Percentiles rank a stretch among this genome's conserved stretches.
These are phyloP conservation scores for Camelus bactrianus DNA, from an alignment of 2,113 vertebrate species.

Conservation along the genomic window DNA sequence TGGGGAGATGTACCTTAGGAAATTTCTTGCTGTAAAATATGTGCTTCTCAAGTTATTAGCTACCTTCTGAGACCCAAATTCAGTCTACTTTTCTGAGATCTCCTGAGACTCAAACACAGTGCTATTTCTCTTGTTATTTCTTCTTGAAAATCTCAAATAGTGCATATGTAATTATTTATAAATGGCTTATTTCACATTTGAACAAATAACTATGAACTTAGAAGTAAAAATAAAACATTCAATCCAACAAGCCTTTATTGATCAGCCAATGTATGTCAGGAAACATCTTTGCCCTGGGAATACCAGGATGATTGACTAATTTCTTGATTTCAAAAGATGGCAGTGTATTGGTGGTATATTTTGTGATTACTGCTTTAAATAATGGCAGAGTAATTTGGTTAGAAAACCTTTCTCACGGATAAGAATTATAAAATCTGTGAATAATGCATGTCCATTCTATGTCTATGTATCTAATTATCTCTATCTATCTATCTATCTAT, in stretches of 20 bases:
- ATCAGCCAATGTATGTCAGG: neutral
- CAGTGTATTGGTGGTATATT: neutral
- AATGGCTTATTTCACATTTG: neutral
- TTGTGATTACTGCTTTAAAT: neutral
- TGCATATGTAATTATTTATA: neutral
- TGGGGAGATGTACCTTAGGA: neutral
- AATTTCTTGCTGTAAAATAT: slow-evolving; percentile 31
- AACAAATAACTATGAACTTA: neutral
- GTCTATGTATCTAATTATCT: neutral
- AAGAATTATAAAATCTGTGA: neutral
- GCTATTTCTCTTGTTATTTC: neutral
- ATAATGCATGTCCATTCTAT: neutral
- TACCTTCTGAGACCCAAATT: neutral
- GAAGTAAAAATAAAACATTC: slow-evolving; percentile 31
- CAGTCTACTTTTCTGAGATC: neutral
- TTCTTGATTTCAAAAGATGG: neutral
- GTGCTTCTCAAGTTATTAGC: neutral
- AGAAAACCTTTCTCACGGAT: neutral
- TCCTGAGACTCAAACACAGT: neutral
- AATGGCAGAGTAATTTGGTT: neutral
- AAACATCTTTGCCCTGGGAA: neutral
- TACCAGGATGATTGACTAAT: neutral
- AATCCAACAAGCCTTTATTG: neutral
- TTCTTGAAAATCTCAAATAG: neutral
- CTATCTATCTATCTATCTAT: neutral